phyloP scores from a whole-genome alignment of 2,797 vertebrate genomes.

The Xiphophorus birchmanni region DNA sequence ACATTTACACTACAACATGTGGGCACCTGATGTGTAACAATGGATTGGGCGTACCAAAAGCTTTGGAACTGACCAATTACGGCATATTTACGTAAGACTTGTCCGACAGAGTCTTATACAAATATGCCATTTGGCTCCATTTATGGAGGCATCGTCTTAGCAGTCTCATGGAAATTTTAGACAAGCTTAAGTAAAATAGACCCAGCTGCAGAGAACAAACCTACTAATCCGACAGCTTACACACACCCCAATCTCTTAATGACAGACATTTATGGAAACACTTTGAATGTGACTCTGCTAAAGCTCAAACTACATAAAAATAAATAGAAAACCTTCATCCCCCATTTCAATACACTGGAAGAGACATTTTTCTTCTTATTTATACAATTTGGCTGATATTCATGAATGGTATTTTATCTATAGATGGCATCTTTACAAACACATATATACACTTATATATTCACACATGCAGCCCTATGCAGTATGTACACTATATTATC shows the following conservation, averaged over 20 bases:
- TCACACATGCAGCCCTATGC: conserved; percentile 52
- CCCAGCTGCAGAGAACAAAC: conserved; percentile 32
- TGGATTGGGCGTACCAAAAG: background rate
- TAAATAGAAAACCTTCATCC: conserved; percentile 26
- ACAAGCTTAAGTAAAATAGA: conserved; percentile 31
- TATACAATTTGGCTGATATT: conserved; percentile 35
- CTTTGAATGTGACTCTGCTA: conserved; percentile 26
- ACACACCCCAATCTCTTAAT: conserved; percentile 15
- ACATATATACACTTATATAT: conserved; percentile 42
- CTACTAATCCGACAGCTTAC: conserved; percentile 26
- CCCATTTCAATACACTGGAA: conserved; percentile 45
- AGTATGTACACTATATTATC: conserved; percentile 38
- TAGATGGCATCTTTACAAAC: conserved; percentile 53
- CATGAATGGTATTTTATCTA: conserved; percentile 20
- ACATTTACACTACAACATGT: background rate
- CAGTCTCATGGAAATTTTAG: conserved; percentile 4
- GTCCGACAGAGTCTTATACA: background rate
- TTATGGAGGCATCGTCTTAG: background rate
- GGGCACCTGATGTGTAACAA: background rate
- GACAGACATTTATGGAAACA: conserved; percentile 31
- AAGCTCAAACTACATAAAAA: conserved; percentile 27
- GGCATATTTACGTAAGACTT: background rate
- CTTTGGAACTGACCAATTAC: background rate
- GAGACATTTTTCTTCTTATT: conserved; percentile 13
- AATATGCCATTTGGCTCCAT: conserved; percentile 4